A percentile compares a stretch with the other conserved stretches of the same genome.
Evolutionary conservation across 2,113 vertebrate species (phyloP).

Genomic region (Thymallus thymallus): DNA sequence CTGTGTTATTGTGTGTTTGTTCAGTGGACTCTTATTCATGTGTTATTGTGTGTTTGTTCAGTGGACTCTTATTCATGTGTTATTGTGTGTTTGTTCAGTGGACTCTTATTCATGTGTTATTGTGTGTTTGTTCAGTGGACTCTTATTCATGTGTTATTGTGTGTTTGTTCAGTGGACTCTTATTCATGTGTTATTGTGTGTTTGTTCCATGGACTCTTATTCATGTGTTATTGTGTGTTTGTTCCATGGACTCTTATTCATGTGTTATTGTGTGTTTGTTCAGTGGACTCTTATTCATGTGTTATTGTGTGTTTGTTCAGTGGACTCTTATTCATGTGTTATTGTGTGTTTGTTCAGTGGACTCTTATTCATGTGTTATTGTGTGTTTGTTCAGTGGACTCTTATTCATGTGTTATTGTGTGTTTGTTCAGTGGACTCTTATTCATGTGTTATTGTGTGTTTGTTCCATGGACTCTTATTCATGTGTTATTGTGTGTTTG

Average conservation of each 20-base stretch:
- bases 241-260: no score
- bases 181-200: not conserved
- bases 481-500: not conserved
- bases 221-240: not conserved
- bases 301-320: not conserved
- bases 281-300: no score
- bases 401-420: not conserved
- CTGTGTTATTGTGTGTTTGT: not conserved
- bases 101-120: no score
- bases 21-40: no score
- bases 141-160: not conserved
- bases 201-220: no score
- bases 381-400: not conserved
- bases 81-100: not conserved
- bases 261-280: not conserved
- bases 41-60: not conserved
- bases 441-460: not conserved
- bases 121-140: not conserved
- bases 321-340: no score
- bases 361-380: not conserved
- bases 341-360: not conserved
- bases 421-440: no score
- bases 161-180: no score
- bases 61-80: no score
- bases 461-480: no score